Evolutionary conservation across 2,888 invertebrate genomes (phyloP).

Genomic region (Gryllus longicercus): DNA sequence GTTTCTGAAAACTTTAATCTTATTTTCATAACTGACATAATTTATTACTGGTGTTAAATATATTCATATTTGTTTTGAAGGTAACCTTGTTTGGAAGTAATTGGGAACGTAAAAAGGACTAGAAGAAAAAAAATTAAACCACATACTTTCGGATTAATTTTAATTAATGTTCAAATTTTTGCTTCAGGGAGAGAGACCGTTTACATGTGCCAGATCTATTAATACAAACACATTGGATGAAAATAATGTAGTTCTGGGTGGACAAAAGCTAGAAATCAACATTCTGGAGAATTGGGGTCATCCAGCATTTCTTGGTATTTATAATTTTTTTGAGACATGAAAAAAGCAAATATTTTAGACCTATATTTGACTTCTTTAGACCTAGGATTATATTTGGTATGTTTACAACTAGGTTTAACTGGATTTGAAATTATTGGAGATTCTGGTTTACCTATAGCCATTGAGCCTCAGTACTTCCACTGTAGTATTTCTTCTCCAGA

Average conservation of each 20-base stretch:
- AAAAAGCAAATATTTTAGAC: too few relatives aligned
- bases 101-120: too few relatives aligned
- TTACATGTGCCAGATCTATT: slow-evolving; percentile 43
- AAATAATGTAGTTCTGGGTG: slow-evolving; percentile 39
- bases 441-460: slow-evolving; percentile 37
- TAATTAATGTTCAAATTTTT: too few relatives aligned
- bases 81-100: too few relatives aligned
- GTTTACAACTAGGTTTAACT: slow-evolving; percentile 40
- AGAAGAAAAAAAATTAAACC: too few relatives aligned
- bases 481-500: slow-evolving; percentile 30
- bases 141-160: too few relatives aligned
- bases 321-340: neutral
- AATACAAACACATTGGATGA: slow-evolving; percentile 44
- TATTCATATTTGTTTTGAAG: too few relatives aligned
- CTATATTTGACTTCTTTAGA: too few relatives aligned
- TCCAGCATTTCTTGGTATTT: slow-evolving; percentile 54
- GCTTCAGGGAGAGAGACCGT: slow-evolving; percentile 42
- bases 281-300: slow-evolving; percentile 65
- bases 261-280: slow-evolving; percentile 53
- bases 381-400: slow-evolving; percentile 12
- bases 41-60: too few relatives aligned
- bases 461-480: slow-evolving; percentile 32
- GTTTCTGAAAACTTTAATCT: too few relatives aligned
- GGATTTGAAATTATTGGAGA: slow-evolving; percentile 42
- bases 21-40: too few relatives aligned